Percentiles rank a stretch among this genome's conserved stretches.
phyloP scores from a whole-genome alignment of 2,888 invertebrate genomes.

The Xestia xanthographa region DNA sequence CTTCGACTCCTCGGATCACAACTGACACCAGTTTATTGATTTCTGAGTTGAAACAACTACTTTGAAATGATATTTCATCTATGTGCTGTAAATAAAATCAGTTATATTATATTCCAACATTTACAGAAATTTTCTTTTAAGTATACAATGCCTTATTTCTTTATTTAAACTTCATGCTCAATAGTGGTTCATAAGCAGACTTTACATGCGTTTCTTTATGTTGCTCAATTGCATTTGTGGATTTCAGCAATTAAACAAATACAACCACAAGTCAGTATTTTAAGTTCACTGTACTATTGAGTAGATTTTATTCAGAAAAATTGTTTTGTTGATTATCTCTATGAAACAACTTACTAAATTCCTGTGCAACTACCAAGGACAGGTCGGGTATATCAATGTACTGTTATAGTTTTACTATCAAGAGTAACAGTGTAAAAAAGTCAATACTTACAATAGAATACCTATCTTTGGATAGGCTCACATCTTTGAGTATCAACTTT shows the following conservation, averaged over 20 bases:
- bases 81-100: constrained; percentile 92
- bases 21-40: constrained; percentile 96
- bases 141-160: no score
- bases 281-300: neutral
- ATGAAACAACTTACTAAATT: neutral
- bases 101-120: neutral
- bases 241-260: neutral
- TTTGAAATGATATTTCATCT: constrained; percentile 95
- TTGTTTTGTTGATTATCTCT: neutral
- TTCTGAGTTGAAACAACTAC: constrained; percentile 97
- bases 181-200: no score
- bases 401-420: neutral
- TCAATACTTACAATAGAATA: constrained; percentile 92
- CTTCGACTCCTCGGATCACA: constrained; percentile 94
- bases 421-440: neutral
- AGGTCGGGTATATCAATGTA: neutral
- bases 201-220: no score
- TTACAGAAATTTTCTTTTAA: neutral
- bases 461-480: constrained; percentile 94
- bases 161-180: no score
- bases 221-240: neutral
- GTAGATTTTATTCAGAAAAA: neutral
- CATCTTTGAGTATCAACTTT: constrained; percentile 95
- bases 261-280: neutral
- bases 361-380: neutral